A percentile compares a stretch with the other conserved stretches of the same genome.
Evolutionary conservation across 2,797 vertebrate species (phyloP).

Genomic region (Coluber constrictor): DNA sequence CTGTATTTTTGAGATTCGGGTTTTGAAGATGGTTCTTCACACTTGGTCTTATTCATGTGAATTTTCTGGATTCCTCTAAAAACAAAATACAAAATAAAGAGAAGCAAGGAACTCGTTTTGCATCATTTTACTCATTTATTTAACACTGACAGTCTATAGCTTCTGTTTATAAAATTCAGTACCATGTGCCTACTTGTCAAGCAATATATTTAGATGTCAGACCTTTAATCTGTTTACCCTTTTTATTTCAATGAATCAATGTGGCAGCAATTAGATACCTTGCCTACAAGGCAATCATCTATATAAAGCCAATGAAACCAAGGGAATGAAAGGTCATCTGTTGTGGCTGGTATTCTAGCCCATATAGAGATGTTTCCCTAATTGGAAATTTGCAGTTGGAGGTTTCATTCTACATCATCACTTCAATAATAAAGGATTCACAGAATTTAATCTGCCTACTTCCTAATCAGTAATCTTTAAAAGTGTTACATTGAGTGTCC

Average conservation of each 20-base stretch:
- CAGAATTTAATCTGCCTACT: background rate
- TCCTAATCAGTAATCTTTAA: background rate
- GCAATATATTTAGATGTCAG: conserved; percentile 50
- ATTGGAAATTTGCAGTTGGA: conserved; percentile 7
- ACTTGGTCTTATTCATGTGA: background rate
- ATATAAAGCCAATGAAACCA: conserved; percentile 48
- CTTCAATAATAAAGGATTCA: background rate
- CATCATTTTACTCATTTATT: conserved; percentile 8
- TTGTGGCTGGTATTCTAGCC: conserved; percentile 7
- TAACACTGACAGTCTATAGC: conserved; percentile 12
- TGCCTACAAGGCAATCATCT: conserved; percentile 49
- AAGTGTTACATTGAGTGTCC: background rate
- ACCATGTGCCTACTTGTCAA: conserved; percentile 47
- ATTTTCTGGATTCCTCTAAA: conserved; percentile 7
- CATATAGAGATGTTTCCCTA: conserved; percentile 19
- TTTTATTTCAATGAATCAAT: conserved; percentile 56
- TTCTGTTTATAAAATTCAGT: conserved; percentile 54
- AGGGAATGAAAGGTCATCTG: conserved; percentile 53
- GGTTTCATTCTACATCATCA: background rate
- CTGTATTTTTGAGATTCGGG: background rate
- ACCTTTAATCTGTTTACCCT: conserved; percentile 49
- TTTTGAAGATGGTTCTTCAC: background rate
- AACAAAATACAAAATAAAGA: background rate
- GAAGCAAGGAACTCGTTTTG: conserved; percentile 6
- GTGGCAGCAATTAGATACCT: conserved; percentile 59